Conservation (phyloP, 2,113 vertebrate genomes). For the Barbus barbus region DNA sequence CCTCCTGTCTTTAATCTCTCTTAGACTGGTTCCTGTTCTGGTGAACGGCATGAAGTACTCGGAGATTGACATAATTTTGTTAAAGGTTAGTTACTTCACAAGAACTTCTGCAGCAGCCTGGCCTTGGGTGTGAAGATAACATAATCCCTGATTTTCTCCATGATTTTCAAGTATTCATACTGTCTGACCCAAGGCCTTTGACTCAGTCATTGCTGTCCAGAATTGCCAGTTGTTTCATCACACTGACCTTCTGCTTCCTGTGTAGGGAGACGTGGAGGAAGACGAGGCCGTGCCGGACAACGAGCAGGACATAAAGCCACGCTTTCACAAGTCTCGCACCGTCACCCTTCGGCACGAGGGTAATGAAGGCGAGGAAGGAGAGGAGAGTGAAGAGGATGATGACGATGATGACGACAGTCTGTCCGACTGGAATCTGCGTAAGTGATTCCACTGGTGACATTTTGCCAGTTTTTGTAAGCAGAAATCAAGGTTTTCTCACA, state of each 20-base stretch:
- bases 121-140: conserved; percentile 37
- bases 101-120: background rate
- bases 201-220: background rate
- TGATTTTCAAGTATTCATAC: conserved; percentile 57
- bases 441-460: conserved; percentile 7
- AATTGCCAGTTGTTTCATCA: background rate
- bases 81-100: conserved; percentile 79
- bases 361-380: conserved; percentile 78
- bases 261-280: conserved; percentile 80
- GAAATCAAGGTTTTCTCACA: too few species aligned
- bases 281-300: conserved; percentile 77
- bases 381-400: conserved; percentile 54
- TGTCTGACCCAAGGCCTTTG: conserved; percentile 51
- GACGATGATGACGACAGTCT: conserved; percentile 68
- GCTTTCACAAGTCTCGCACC: conserved; percentile 94
- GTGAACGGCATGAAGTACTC: conserved; percentile 97
- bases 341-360: conserved; percentile 93
- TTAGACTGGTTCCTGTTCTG: conserved; percentile 87
- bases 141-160: conserved; percentile 19
- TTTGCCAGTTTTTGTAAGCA: background rate
- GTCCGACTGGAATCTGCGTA: conserved; percentile 59
- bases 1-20: background rate
- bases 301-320: conserved; percentile 95
- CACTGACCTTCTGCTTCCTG: background rate
- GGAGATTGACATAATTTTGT: conserved; percentile 92